Base-by-base conservation (phyloP, 2,113 vertebrate genomes). In the Todiramphus saurophagus region DNA sequence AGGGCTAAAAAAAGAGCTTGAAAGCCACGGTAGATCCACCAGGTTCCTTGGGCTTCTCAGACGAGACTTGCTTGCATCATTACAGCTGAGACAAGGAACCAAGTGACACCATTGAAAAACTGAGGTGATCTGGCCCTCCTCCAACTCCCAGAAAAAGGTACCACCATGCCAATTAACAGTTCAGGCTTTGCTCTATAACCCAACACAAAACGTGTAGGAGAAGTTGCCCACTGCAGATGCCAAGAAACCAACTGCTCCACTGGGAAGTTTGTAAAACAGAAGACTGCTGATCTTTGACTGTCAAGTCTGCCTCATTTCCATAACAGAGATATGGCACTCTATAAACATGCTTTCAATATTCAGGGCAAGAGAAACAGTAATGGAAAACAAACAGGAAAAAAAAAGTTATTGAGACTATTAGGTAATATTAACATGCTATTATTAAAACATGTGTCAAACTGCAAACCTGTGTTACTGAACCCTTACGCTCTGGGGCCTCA, bases 181-280 rank as follows among this genome's bases (percentile, higher is more conserved):
- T 51, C 13, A 27, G 35, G 46, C 16, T 74, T 46, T 70, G 20
- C 72, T 63, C 46, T 33, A 1, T 0, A 70, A 37, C 12, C 13
- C 2, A 12, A 58, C 10, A 30, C 13, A 79, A 74, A 83, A 70
- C 0, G 0, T 4, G 7, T 3, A 41, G 21, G 1, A 53, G 15
- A 83, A 75, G 27, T 16, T 27, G 28, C 27, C 44, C 20, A 25
- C 2, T 75, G 43, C 44, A 87, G 48, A 50, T 50, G 59, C 27
- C 43, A 90, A 94, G 55, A 21, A 53, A 85, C 13, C 10, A 10
- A 46, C 13, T 35, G 37, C 30, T 82, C 27, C 44, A 37, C 0
- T 13, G 67, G 31, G 11, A 79, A 41, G 31, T 44, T 62, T 58
- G 59, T 44, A 48, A 18, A 72, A 73, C 48, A 11, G 15, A 56